phyloP scores from a whole-genome alignment of 2,888 invertebrate genomes.

The Junonia oenone region DNA sequence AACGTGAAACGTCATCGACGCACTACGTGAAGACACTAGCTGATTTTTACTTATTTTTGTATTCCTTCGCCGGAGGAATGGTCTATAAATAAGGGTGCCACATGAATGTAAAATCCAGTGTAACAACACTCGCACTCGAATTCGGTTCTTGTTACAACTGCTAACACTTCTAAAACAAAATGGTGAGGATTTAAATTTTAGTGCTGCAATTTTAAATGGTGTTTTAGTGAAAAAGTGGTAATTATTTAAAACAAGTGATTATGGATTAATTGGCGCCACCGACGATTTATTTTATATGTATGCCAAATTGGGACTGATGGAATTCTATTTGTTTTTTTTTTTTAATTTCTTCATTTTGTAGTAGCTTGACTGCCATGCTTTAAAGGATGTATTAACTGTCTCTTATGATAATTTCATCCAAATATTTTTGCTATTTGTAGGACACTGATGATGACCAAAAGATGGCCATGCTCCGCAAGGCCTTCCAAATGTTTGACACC shows the following conservation, averaged over 20 bases:
- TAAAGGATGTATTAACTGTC: background rate
- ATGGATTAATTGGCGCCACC: background rate
- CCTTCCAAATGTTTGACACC: constrained; percentile 98
- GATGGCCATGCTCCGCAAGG: constrained; percentile 94
- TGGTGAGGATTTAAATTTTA: constrained; percentile 55
- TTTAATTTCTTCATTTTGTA: background rate
- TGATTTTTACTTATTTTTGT: constrained; percentile 74
- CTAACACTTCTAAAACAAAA: constrained; percentile 56
- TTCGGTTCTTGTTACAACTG: constrained; percentile 75
- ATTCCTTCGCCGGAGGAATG: constrained; percentile 58
- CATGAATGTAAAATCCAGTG: constrained; percentile 65
- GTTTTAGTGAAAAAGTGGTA: constrained; percentile 28
- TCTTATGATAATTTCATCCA: background rate
- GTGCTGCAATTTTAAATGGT: constrained; percentile 24
- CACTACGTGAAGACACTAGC: constrained; percentile 48
- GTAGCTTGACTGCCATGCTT: background rate
- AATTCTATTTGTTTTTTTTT: background rate
- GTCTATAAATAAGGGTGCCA: constrained; percentile 75
- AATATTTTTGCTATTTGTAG: constrained; percentile 41
- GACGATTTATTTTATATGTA: background rate
- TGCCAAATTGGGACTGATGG: background rate
- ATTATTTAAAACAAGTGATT: constrained; percentile 24
- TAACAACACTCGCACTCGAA: constrained; percentile 77
- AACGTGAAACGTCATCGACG: constrained; percentile 31
- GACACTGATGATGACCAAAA: constrained; percentile 87